A percentile compares a stretch with the other conserved stretches of the same genome.
Conservation (phyloP, 2,888 invertebrate genomes). For the Drosophila flavopinicola region DNA sequence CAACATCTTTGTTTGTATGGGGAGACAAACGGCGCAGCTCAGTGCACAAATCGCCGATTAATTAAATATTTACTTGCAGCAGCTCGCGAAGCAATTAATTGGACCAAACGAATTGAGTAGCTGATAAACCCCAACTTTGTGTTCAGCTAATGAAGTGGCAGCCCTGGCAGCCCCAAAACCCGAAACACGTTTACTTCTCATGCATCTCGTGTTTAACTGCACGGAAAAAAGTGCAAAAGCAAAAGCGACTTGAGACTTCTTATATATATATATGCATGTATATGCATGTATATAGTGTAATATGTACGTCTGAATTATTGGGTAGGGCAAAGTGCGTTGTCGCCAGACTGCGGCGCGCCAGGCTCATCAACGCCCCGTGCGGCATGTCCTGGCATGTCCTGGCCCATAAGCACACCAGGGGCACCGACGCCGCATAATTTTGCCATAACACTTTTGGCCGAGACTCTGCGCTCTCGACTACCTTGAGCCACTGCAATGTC, state of each 20-base stretch:
- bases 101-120: constrained; percentile 54
- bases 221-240: constrained; percentile 76
- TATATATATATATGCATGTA: constrained; percentile 25
- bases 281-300: constrained; percentile 60
- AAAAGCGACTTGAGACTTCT: constrained; percentile 28
- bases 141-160: constrained; percentile 70
- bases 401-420: constrained; percentile 79
- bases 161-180: background rate
- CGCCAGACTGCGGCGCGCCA: constrained; percentile 66
- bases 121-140: constrained; percentile 61
- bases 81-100: constrained; percentile 64
- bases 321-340: constrained; percentile 61
- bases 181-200: constrained; percentile 56
- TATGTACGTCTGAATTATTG: constrained; percentile 51
- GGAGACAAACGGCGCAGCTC: constrained; percentile 72
- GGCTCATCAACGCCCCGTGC: constrained; percentile 62
- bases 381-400: constrained; percentile 15
- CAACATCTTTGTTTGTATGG: constrained; percentile 46
- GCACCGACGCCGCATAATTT: constrained; percentile 72
- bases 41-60: constrained; percentile 81
- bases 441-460: constrained; percentile 73
- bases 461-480: constrained; percentile 34
- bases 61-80: constrained; percentile 76
- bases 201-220: constrained; percentile 82
- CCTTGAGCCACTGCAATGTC: constrained; percentile 62